These are phyloP conservation scores for Acanthisitta chloris DNA, from an alignment of 2,113 vertebrate species.

Conservation along the genomic window DNA sequence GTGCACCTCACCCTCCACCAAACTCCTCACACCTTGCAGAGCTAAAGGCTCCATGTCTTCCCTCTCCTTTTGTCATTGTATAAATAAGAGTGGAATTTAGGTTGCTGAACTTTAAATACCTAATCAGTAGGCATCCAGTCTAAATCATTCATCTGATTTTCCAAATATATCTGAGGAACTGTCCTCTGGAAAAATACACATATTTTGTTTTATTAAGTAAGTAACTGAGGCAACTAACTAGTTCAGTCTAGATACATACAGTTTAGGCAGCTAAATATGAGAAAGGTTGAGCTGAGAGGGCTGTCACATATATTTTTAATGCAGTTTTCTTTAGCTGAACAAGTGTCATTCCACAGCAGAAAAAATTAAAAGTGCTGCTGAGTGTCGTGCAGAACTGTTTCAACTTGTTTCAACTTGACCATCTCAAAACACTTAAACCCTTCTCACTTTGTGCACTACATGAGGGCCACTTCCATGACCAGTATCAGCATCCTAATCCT, in stretches of 20 bases:
- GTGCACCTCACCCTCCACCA: rapidly evolving
- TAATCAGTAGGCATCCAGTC: not conserved
- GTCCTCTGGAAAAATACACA: not conserved
- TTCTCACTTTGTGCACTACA: not conserved
- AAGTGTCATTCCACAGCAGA: not conserved
- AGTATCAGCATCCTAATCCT: not conserved
- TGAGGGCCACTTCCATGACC: not conserved
- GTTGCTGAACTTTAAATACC: not conserved
- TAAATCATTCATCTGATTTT: not conserved
- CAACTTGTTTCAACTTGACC: not conserved
- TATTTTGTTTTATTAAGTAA: not conserved
- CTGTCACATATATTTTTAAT: not conserved
- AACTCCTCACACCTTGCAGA: rapidly evolving
- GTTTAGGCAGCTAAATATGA: not conserved
- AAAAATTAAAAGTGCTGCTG: not conserved
- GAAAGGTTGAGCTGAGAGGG: not conserved
- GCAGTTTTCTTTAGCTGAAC: not conserved
- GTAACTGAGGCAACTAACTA: not conserved
- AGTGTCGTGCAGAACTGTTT: not conserved
- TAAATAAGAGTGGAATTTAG: not conserved
- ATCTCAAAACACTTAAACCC: not conserved
- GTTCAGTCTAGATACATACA: not conserved
- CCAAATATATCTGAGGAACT: not conserved
- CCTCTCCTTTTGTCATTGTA: not conserved
- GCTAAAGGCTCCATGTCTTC: not conserved